Conservation (phyloP, 2,888 invertebrate genomes). For the Noctua fimbriata region DNA sequence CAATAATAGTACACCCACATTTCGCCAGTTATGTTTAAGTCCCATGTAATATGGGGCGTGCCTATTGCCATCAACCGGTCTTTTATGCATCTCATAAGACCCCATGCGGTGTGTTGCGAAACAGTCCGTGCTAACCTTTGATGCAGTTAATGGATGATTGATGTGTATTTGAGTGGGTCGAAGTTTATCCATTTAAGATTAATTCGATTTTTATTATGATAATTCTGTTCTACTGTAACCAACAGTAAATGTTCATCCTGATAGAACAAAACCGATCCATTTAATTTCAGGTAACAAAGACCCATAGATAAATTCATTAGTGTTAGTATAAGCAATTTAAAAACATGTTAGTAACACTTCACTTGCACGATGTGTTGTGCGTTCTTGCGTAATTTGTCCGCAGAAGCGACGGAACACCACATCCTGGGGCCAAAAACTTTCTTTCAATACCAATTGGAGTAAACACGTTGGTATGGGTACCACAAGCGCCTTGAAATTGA, state of each 20-base stretch:
- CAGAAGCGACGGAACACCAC: too few species aligned
- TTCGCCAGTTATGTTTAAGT: background rate
- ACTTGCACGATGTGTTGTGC: too few species aligned
- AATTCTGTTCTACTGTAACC: background rate
- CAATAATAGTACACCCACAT: background rate
- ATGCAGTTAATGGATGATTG: conserved; percentile 25
- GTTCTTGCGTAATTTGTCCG: too few species aligned
- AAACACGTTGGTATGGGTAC: too few species aligned
- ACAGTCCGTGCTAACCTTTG: conserved; percentile 37
- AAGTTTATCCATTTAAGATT: conserved; percentile 8
- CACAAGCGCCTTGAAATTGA: too few species aligned
- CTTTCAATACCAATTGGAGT: too few species aligned
- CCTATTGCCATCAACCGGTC: background rate
- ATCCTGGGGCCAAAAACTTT: too few species aligned
- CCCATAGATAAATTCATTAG: too few species aligned
- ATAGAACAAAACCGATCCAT: too few species aligned
- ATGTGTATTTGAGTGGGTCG: conserved; percentile 22
- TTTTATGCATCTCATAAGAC: background rate
- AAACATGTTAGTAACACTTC: too few species aligned
- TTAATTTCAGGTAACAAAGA: too few species aligned
- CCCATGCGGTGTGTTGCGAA: conserved; percentile 17
- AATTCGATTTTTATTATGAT: background rate
- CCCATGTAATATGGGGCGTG: background rate
- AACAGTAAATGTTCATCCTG: background rate
- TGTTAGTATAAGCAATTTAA: too few species aligned